Evolutionary conservation across 2,888 invertebrate genomes (phyloP).

Genomic region (Heteropelma amictum): DNA sequence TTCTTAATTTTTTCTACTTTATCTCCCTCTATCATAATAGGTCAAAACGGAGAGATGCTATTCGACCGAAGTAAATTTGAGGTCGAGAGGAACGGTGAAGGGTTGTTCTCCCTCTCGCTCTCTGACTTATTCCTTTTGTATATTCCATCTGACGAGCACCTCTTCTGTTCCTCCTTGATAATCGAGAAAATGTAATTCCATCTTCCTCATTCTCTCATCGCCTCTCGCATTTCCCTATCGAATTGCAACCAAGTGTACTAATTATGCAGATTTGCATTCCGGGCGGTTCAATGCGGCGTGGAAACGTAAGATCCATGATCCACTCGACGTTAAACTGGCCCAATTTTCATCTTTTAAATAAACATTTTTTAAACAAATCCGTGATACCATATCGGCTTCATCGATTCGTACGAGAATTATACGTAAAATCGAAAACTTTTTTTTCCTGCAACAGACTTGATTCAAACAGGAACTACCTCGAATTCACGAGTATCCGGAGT

Average conservation of each 20-base stretch:
- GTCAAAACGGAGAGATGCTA: constrained; percentile 40
- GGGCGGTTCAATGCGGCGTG: constrained; percentile 20
- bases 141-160: constrained; percentile 4
- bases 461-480: too few species aligned
- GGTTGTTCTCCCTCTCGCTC: constrained; percentile 25
- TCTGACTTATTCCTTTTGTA: not conserved
- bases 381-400: too few species aligned
- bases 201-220: constrained; percentile 1
- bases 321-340: not conserved
- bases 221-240: constrained; percentile 18
- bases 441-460: too few species aligned
- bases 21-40: constrained; percentile 20
- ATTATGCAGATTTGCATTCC: constrained; percentile 37
- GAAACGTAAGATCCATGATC: not conserved
- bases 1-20: not conserved
- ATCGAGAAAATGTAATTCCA: constrained; percentile 27
- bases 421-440: too few species aligned
- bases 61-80: constrained; percentile 53
- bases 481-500: too few species aligned
- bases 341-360: too few species aligned
- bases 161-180: constrained; percentile 26
- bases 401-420: too few species aligned
- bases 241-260: constrained; percentile 27
- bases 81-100: constrained; percentile 49
- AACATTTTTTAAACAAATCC: too few species aligned